Base-by-base conservation (phyloP, 2,797 vertebrate genomes). In the Pristis pectinata region DNA sequence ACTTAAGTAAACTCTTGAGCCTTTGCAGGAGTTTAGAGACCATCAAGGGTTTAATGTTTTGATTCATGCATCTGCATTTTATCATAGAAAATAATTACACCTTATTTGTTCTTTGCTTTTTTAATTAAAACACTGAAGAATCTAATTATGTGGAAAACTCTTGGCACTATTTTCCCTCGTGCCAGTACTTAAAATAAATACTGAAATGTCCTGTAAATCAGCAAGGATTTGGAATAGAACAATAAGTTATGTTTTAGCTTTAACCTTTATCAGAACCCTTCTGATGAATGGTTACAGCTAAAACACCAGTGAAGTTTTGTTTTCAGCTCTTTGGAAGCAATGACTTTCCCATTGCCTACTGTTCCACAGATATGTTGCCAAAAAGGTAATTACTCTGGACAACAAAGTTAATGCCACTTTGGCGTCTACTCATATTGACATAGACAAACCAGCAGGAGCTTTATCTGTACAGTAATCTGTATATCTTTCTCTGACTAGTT, bases 21-120 rank as follows among this genome's bases (percentile, higher is more conserved):
- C n/a, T 64, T 41, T 92, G n/a, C 17, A 61, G 22, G 59, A 92
- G 19, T 19, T 22, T 5, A 92, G 61, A 67, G n/a, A 92, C 89
- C n/a, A 67, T 93, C n/a, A 72, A 10, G n/a, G 70, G 89, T 64
- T 93, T 92, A 92, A 92, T 44, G 64, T 27, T 64, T 37, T 92
- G 89, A 41, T 92, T n/a, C 22, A 70, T 92, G 22, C 22, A 72
- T 41, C 37, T 93, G 8, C 89, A 70, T 11, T 67, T 70, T 70
- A 41, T 93, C 24, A 22, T 94, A 8, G 7, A 67, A 91, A 22
- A 17, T 91, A 64, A 37, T 64, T 22, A 11, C 59, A 74, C 24
- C 1, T 37, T 30, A n/a, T n/a, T 34, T 79, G 72, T 24, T 72
- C 27, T 74, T 64, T 24, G 83, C 17, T 87, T 93, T 70, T 93